These are phyloP conservation scores for Clarias platycephalus DNA, from an alignment of 2,797 vertebrate species.

Conservation along the genomic window DNA sequence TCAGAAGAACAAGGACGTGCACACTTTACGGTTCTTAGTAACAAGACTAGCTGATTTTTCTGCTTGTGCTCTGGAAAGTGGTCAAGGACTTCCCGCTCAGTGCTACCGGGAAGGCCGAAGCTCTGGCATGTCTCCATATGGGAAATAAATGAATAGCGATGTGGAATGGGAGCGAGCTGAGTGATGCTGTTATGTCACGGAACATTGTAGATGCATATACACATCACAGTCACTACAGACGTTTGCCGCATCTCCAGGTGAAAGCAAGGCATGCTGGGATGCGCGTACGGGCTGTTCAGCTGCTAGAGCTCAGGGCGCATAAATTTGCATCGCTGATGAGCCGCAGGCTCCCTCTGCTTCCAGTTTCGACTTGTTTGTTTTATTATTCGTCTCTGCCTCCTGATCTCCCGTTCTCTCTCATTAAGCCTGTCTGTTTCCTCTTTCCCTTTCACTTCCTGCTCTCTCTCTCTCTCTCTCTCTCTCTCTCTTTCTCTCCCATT, in stretches of 20 bases:
- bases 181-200: neutral
- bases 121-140: neutral
- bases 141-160: neutral
- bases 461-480: constrained; percentile 10
- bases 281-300: constrained; percentile 62
- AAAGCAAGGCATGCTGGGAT: constrained; percentile 65
- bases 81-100: neutral
- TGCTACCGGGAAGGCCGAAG: neutral
- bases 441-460: neutral
- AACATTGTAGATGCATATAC: neutral
- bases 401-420: constrained; percentile 41
- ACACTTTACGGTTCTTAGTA: neutral
- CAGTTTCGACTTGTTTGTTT: constrained; percentile 65
- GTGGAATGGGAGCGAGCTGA: neutral
- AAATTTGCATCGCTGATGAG: constrained; percentile 72
- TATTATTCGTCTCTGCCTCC: constrained; percentile 34
- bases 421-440: constrained; percentile 16
- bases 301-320: constrained; percentile 64
- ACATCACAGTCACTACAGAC: constrained; percentile 62
- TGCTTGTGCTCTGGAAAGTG: too few species aligned
- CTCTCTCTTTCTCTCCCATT: constrained; percentile 25
- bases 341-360: constrained; percentile 58
- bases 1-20: neutral
- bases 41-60: neutral
- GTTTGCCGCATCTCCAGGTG: constrained; percentile 34